Conservation (phyloP, 2,797 vertebrate genomes). For the Aselliscus stoliczkanus region DNA sequence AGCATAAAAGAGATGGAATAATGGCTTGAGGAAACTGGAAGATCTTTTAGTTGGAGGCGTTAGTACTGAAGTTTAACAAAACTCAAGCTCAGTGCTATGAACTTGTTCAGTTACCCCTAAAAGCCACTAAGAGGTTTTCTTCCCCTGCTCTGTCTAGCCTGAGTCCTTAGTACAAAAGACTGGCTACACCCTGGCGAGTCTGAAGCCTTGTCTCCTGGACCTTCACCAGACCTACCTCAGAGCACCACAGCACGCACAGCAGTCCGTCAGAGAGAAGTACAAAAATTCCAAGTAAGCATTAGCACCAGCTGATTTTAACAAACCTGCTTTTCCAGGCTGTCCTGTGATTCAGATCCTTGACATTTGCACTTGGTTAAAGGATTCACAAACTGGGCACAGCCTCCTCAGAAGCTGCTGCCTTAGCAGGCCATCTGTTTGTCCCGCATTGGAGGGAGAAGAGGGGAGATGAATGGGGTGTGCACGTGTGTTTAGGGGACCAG, state of each 20-base stretch:
- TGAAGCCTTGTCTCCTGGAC: constrained; percentile 92
- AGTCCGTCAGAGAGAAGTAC: constrained; percentile 96
- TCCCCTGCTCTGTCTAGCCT: constrained; percentile 81
- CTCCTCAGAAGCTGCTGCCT: background rate
- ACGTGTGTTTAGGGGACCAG: background rate
- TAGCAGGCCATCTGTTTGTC: background rate
- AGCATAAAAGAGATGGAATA: background rate
- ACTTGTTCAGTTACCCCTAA: background rate
- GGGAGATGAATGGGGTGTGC: fast-evolving
- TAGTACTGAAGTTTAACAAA: background rate
- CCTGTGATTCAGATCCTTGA: background rate
- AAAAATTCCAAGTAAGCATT: constrained; percentile 91
- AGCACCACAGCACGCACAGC: constrained; percentile 92
- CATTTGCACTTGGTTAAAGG: background rate
- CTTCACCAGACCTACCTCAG: constrained; percentile 90
- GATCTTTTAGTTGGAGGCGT: background rate
- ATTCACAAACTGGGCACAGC: background rate
- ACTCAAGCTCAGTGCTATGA: background rate
- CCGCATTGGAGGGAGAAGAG: background rate
- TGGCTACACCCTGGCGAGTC: constrained; percentile 89
- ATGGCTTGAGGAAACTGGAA: background rate
- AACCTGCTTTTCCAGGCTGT: background rate
- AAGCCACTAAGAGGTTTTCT: background rate
- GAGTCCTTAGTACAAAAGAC: constrained; percentile 85
- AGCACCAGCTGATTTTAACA: background rate